Evolutionary conservation across 2,888 invertebrate genomes (phyloP), one percentile per base, ranked within the genome.

Genomic region (Lasioglossum zephyrum): DNA sequence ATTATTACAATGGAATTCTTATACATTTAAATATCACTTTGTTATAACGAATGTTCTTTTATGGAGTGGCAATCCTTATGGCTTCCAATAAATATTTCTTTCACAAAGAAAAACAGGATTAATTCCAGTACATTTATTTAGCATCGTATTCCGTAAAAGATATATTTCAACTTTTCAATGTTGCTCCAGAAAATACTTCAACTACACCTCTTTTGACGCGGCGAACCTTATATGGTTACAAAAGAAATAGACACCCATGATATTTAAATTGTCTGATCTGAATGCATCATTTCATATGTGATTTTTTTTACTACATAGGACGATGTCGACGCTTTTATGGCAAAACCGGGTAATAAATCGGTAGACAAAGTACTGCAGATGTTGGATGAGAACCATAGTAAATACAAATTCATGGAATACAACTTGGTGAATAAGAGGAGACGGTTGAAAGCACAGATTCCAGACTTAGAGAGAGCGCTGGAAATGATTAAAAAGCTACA

Each of bases 351-450:
- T 93, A 98, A 98, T 94, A 97, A 97, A 76, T 97, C 97, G 87
- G 98, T 98, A 4, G 98, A 99, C 92, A 97, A 97, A 94, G 99
- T 99, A 26, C 95, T 99, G 78, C 97, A 97, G 93, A 97, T 96
- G 92, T 96, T 99, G 84, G 99, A 99, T 94, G 99, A 99, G 94
- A 98, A 98, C 94, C 98, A 99, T 96, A 97, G 97, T 85, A 99
- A 99, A 96, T 99, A 99, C 95, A 99, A 99, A 96, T 98, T 98
- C 94, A 99, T 99, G 98, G 99, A 99, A 95, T 97, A 97, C 92
- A 99, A 98, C 95, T 96, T 99, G 89, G 96, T 97, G 79, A 97
- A 98, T 22, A 98, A 99, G 92, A 97, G 98, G 90, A 97, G 97
- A 92, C 97, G 98, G 95, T 96, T 99, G 83, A 97, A 98, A 92